Evolutionary conservation across 2,888 invertebrate genomes (phyloP), one percentile per base, ranked within the genome.

Genomic region (Campopleginae sp.): DNA sequence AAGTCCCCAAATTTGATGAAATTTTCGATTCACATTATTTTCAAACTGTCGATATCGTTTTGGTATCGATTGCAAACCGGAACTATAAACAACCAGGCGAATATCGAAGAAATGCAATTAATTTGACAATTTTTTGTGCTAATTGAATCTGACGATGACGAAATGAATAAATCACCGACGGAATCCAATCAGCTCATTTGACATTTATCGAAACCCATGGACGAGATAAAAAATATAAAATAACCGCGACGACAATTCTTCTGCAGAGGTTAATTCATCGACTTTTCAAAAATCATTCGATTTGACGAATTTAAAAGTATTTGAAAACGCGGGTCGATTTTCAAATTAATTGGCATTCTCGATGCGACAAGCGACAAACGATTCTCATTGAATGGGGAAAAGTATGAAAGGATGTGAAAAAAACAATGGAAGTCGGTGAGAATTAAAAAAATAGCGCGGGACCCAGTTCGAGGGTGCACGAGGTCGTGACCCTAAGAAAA

Each of bases 401-500:
- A 66, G 51, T 81, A 80, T 80, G 82, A 87, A 68, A 54, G 72
- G 51, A 65, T 23, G 71, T 78, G 77, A 51, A 70, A 51, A 70
- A 58, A 58, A 12, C 27, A 12, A 14, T 58, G 58, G 1, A 58
- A 27, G 14, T 27, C 61, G 66, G 77, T 70, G 38, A 89, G 82
- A 86, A 87, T 86, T 87, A 86, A 90, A 90, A 91, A 33, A 90
- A 88, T 90, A 84, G 90, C 87, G 91, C 89, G 91, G 92, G 92
- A 92, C 92, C 91, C 92, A 91, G 90, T 89, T 91, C 88, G 90
- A 88, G 86, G 88, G 87, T 89, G 86, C 84, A 85, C 86, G 77
- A 61, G 31, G 87, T 44, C 85, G 89, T 90, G 76, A 48, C 70
- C 70, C 54, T 85, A 78, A 75, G 65, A 79, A 48, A 76, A 80